These are phyloP conservation scores for Lypha dubia DNA, from an alignment of 2,888 invertebrate species.

Conservation along the genomic window DNA sequence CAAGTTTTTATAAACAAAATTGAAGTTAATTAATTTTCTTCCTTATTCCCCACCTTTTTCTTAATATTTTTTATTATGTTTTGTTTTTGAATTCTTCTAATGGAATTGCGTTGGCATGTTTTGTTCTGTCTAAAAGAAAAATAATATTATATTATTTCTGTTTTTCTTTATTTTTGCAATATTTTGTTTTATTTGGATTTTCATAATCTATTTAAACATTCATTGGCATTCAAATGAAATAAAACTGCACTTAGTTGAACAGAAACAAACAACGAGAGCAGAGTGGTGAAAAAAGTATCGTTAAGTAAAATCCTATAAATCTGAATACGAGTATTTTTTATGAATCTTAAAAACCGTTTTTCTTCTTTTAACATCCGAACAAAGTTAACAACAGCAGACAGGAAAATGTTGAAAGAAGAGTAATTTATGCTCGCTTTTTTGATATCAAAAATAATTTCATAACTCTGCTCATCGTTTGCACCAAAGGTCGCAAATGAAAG, in stretches of 20 bases:
- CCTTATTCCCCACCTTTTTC: slow-evolving; percentile 32
- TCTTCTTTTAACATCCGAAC: neutral
- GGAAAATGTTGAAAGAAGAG: neutral
- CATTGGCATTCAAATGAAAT: slow-evolving; percentile 61
- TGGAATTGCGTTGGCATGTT: slow-evolving; percentile 59
- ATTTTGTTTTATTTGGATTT: slow-evolving; percentile 28
- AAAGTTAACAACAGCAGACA: neutral
- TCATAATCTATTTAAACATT: slow-evolving; percentile 68
- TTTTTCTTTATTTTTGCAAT: slow-evolving; percentile 27
- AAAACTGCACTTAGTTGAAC: slow-evolving; percentile 22
- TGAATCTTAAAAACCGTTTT: neutral
- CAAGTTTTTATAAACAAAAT: slow-evolving; percentile 6
- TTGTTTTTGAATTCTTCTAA: slow-evolving; percentile 52
- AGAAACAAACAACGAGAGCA: neutral
- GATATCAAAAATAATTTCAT: neutral
- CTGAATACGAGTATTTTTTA: neutral
- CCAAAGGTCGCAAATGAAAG: neutral
- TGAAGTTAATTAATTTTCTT: slow-evolving; percentile 62
- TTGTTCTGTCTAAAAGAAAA: slow-evolving; percentile 33
- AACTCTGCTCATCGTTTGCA: neutral
- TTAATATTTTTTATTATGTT: neutral
- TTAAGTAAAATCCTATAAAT: neutral
- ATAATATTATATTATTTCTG: slow-evolving; percentile 34
- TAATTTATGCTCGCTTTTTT: neutral
- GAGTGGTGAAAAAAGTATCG: neutral